Evolutionary conservation across 2,797 vertebrate genomes (phyloP), one percentile per base, ranked within the genome.

Genomic region (Argyrosomus regius): DNA sequence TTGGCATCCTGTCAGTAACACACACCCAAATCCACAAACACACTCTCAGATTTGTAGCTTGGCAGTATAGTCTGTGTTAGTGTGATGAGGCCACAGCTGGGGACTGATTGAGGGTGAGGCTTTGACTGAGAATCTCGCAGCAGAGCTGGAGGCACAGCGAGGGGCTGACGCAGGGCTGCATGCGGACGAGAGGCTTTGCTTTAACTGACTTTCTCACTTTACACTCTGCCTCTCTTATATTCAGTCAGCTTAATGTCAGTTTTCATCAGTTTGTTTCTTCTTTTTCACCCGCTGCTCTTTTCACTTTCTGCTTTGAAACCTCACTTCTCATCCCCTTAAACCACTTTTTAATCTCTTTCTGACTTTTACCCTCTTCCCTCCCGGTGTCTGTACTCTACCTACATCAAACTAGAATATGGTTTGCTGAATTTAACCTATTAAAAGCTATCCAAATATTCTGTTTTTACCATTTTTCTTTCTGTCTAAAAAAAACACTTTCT

Each of bases 41-140:
- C 83, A 82, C 70, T 46, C 64, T 78, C 9, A 54, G 84, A 83
- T 78, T 53, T 66, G 77, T 6, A 64, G 78, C 67, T 66, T 65
- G 60, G 84, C 84, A 50, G 75, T 26, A 50, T 17, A 11, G 68
- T 31, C 76, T 57, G 81, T 64, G 82, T 65, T 43, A 58, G 77
- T 53, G 83, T 81, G 91, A 89, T 81, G 89, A 87, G 85, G 67
- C 63, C 87, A 70, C 92, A 82, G 92, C 89, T 88, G 92, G 94
- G 85, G 70, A 75, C 90, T 90, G 93, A 92, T 84, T 85, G 87
- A 89, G 82, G 81, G 76, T 31, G 87, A 87, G 80, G 84, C 70
- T 86, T 61, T 88, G 89, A 91, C 90, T 91, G 92, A 91, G 90
- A 76, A 83, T 77, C 82, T 89, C 66, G 18, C 48, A 78, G 80